Evolutionary conservation across 2,888 invertebrate species (phyloP), one percentile per base, ranked within the genome.

Genomic region (Drosophila mulleri): DNA sequence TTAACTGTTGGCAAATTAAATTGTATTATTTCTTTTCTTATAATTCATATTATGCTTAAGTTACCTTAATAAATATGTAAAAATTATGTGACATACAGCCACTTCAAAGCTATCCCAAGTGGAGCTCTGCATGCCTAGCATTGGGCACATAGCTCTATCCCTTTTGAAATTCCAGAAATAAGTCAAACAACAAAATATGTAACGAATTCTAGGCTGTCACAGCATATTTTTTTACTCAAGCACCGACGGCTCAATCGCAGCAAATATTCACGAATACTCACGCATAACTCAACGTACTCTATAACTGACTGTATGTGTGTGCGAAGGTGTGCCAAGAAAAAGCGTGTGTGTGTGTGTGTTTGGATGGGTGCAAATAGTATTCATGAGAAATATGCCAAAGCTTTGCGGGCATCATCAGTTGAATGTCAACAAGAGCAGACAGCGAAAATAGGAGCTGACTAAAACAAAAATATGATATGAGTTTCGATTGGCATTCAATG

Each of bases 341-440:
- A 6, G 2, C 1, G 18, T 5, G 54, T 54, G 26, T 18, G n/a
- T 42, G 41, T 41, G 41, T 42, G 18, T 18, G n/a, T 20, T 20
- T 44, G 20, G 14, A 14, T 44, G 32, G 35, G 23, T 58, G 69
- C 66, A 85, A 88, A 85, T 74, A 54, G 82, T 88, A 84, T 84
- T 88, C 83, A 88, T 88, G 83, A 66, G 71, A 78, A 76, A 89
- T 89, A 79, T 89, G 89, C 83, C 72, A 88, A 83, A 71, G 75
- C 69, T 61, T 63, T 59, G 42, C 66, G 41, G 29, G 32, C 56
- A 60, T 59, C 70, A 79, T 62, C 83, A 75, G 60, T 54, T 52
- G 52, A 69, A 71, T 73, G 83, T 65, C 65, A 75, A 56, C 62
- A 60, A 60, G 44, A 45, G 54, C 20, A 57, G 44, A 67, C 75